These are phyloP conservation scores for Temnothorax unifasciatus DNA, from an alignment of 2,888 invertebrate species.

Conservation along the genomic window DNA sequence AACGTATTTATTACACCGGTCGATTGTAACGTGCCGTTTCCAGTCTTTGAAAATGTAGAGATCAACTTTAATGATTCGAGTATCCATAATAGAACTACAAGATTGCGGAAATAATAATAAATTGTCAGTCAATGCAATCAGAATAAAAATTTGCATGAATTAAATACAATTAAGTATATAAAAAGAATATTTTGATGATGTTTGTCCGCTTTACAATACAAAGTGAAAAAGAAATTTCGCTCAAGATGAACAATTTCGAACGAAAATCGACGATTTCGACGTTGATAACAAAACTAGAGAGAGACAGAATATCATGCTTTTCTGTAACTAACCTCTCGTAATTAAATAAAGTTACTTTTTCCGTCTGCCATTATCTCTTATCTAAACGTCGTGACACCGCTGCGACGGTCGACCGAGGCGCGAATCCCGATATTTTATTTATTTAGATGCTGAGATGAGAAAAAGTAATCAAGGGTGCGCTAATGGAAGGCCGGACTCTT, in stretches of 20 bases:
- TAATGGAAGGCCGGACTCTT: constrained; percentile 82
- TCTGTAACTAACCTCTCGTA: constrained; percentile 73
- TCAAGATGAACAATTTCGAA: background rate
- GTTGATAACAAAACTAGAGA: constrained; percentile 60
- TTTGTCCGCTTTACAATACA: background rate
- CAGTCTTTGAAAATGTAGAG: background rate
- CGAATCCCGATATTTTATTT: constrained; percentile 85
- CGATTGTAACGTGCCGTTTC: constrained; percentile 28
- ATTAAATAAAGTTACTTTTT: constrained; percentile 84
- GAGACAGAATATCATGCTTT: constrained; percentile 36
- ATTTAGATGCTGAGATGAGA: constrained; percentile 85
- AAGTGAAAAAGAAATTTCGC: background rate
- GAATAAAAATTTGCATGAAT: background rate
- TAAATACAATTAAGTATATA: background rate
- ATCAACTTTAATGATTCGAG: background rate
- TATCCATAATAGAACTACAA: background rate
- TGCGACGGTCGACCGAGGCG: constrained; percentile 75
- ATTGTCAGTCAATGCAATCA: no score
- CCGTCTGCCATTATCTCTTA: constrained; percentile 83
- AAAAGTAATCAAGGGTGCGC: constrained; percentile 86
- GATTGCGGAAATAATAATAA: background rate
- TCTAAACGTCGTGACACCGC: constrained; percentile 80
- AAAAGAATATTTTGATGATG: background rate
- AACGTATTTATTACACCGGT: constrained; percentile 36
- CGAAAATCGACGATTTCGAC: constrained; percentile 47